Evolutionary conservation across 1,140 invertebrate species (phyloP), one percentile per base, ranked within the genome.

Genomic region (Protaetia brevitarsis): DNA sequence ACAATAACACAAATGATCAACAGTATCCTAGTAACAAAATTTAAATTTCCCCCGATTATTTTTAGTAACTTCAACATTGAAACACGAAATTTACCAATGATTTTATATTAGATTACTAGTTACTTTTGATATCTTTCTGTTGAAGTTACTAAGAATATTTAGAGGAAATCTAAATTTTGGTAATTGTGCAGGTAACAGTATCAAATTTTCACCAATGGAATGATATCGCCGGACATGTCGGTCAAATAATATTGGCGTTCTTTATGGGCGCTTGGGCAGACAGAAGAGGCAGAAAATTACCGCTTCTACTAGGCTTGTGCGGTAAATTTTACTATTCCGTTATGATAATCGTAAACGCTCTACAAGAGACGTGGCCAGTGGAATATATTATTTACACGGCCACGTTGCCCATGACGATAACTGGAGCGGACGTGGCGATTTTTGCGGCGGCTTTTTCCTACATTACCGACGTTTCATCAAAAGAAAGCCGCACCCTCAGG

Each of bases 261-360:
- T 91, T 91, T 74, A 78, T 90, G 16, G 90, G 90, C 0, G 85
- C 89, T 10, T 92, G 89, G 82, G 90, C 89, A 34, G 89, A 92
- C 73, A 84, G 83, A 68, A 77, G 84, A 3, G 88, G 88, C 0
- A 77, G 88, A n/a, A 89, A 90, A 75, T 68, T 88, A 3, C 84
- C 89, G 0, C 69, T 92, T 0, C 70, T 92, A 0, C 76, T 88
- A 8, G 90, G 90, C 0, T 73, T 92, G 1, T 64, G 83, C 2
- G 89, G 90, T 8, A 91, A 90, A 79, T 78, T 91, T 2, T 85
- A 87, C 68, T 92, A 89, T 70, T 91, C 89, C 0, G 64, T 81
- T 0, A 89, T 90, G 86, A 79, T 92, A 1, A 83, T 88, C 0
- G 77, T 91, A 0, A 91, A 88, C 76, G 82, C 86, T 3, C 70